Evolutionary conservation across 2,888 invertebrate species (phyloP).

Genomic region (Drosophila stalkeri): DNA sequence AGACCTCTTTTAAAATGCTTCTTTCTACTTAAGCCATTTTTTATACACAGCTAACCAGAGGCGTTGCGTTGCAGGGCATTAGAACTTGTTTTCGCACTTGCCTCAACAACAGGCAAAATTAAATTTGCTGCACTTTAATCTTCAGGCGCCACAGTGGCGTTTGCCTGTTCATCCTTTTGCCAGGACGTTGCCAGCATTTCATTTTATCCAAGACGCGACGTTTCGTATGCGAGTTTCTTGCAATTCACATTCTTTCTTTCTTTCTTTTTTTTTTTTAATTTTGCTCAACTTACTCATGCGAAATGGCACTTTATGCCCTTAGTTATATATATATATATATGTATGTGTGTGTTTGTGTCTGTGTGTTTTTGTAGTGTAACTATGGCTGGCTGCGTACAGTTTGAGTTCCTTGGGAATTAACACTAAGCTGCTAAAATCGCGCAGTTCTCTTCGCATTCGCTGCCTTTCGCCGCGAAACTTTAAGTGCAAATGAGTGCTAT

Average conservation of each 20-base stretch:
- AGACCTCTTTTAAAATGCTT: neutral
- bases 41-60: neutral
- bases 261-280: slow-evolving; percentile 76
- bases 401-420: slow-evolving; percentile 72
- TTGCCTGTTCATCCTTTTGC: slow-evolving; percentile 28
- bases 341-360: neutral
- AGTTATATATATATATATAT: slow-evolving; percentile 20
- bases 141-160: slow-evolving; percentile 32
- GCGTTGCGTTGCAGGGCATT: neutral
- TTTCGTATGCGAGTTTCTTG: slow-evolving; percentile 41
- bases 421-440: slow-evolving; percentile 62
- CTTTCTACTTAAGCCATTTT: neutral
- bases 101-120: slow-evolving; percentile 35
- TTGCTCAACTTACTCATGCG: slow-evolving; percentile 72
- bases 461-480: slow-evolving; percentile 39
- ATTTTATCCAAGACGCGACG: slow-evolving; percentile 40
- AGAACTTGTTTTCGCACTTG: slow-evolving; percentile 20
- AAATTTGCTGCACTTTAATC: slow-evolving; percentile 71
- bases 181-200: slow-evolving; percentile 42
- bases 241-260: slow-evolving; percentile 40
- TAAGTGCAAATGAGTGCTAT: slow-evolving; percentile 45
- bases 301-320: slow-evolving; percentile 72
- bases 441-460: slow-evolving; percentile 11
- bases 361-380: slow-evolving; percentile 22
- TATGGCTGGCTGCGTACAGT: slow-evolving; percentile 29